These are phyloP conservation scores for Apostichopus californicus DNA, from an alignment of 35 echinoderm and acorn worm genomes.

Conservation along the genomic window DNA sequence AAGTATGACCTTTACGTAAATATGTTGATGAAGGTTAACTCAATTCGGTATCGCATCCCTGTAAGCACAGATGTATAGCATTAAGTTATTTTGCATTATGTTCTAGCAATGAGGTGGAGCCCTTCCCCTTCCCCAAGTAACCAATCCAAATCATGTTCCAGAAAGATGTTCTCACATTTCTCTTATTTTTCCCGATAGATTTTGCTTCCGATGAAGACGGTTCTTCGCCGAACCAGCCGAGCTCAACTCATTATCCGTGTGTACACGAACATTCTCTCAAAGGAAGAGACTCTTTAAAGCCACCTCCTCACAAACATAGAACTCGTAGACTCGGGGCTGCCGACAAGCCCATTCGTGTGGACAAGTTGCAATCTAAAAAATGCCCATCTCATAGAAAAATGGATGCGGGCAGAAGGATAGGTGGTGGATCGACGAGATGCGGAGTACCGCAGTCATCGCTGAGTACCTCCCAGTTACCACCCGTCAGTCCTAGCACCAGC, in stretches of 20 bases:
- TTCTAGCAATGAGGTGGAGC: too few species aligned
- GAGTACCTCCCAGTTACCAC: slow-evolving; percentile 54
- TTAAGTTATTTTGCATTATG: too few species aligned
- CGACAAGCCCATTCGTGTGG: slow-evolving; percentile 14
- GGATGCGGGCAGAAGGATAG: slow-evolving; percentile 58
- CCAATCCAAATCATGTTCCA: too few species aligned
- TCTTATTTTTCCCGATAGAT: background rate
- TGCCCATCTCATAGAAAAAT: slow-evolving; percentile 58
- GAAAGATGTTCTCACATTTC: background rate
- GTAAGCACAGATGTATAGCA: too few species aligned
- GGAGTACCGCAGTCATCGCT: slow-evolving; percentile 34
- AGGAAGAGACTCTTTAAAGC: slow-evolving; percentile 52
- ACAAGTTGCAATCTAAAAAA: slow-evolving; percentile 55
- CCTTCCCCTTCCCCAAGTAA: too few species aligned
- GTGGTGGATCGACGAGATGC: background rate
- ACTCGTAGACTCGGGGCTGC: slow-evolving; percentile 28
- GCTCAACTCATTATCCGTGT: slow-evolving; percentile 20
- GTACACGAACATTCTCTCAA: slow-evolving; percentile 14
- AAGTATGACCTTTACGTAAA: too few species aligned
- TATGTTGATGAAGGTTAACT: too few species aligned
- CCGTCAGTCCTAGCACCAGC: slow-evolving; percentile 1
- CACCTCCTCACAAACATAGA: slow-evolving; percentile 45
- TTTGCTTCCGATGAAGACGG: slow-evolving; percentile 48
- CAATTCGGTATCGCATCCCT: too few species aligned
- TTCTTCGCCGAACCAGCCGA: background rate